Conservation (phyloP, 2,888 invertebrate species). For the Orchesella flavescens region DNA sequence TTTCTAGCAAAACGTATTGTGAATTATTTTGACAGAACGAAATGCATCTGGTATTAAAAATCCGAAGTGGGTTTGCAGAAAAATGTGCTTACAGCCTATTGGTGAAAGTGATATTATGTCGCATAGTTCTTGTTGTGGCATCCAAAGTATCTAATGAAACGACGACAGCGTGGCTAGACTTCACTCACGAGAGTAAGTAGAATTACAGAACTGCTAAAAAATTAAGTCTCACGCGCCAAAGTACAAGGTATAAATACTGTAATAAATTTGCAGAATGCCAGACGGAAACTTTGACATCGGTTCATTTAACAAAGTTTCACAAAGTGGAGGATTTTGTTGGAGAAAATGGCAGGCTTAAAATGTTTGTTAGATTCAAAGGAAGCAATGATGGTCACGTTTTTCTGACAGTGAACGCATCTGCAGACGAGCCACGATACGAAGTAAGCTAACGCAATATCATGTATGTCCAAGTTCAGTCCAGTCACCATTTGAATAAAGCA, state of each 20-base stretch:
- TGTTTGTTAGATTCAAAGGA: slow-evolving; percentile 64
- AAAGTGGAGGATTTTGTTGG: slow-evolving; percentile 27
- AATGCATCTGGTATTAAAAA: too few species aligned
- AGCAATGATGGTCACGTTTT: slow-evolving; percentile 65
- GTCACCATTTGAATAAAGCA: too few species aligned
- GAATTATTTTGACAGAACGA: too few species aligned
- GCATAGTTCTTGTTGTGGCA: too few species aligned
- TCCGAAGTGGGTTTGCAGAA: too few species aligned
- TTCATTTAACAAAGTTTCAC: slow-evolving; percentile 55
- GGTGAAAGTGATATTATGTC: too few species aligned
- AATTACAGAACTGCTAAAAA: neutral
- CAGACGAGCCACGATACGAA: slow-evolving; percentile 57
- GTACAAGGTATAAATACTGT: too few species aligned
- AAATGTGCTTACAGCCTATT: too few species aligned
- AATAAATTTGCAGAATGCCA: slow-evolving; percentile 55
- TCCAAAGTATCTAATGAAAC: too few species aligned
- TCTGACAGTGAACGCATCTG: slow-evolving; percentile 55
- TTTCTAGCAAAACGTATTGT: too few species aligned
- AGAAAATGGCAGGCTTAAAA: slow-evolving; percentile 57
- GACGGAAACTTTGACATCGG: slow-evolving; percentile 49
- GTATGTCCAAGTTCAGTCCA: too few species aligned
- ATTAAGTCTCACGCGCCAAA: too few species aligned
- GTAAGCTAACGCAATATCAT: slow-evolving; percentile 36
- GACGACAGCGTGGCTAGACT: slow-evolving; percentile 22
- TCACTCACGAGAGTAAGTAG: slow-evolving; percentile 65